These are phyloP conservation scores for Luperina testacea DNA, from an alignment of 2,888 invertebrate species.

Conservation along the genomic window DNA sequence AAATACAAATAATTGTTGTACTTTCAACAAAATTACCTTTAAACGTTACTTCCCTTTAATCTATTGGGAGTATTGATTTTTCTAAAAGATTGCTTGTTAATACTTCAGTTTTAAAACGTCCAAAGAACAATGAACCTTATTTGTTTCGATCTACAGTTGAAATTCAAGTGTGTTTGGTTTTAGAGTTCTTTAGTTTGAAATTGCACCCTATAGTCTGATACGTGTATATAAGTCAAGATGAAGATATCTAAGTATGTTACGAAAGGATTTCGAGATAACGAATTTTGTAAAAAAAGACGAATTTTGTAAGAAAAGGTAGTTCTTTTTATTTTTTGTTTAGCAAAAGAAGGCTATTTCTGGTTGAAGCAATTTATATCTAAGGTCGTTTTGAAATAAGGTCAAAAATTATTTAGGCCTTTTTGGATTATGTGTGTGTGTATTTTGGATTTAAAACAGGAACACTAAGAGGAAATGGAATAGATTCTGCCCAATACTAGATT, in stretches of 20 bases:
- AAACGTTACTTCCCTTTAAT: constrained; percentile 31
- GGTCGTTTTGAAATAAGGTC: not conserved
- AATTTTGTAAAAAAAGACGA: constrained; percentile 3
- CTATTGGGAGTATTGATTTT: constrained; percentile 44
- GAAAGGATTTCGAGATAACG: not conserved
- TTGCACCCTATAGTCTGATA: constrained; percentile 25
- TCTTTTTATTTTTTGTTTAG: constrained; percentile 1
- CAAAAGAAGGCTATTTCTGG: not conserved
- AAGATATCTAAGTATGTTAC: constrained; percentile 9
- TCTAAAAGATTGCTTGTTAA: constrained; percentile 23
- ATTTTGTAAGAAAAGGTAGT: not conserved
- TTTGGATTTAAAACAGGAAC: too few species aligned
- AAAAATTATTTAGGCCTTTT: not conserved
- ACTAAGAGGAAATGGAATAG: too few species aligned
- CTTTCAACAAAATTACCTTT: constrained; percentile 41
- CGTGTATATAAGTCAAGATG: not conserved
- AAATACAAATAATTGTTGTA: constrained; percentile 45
- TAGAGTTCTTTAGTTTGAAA: constrained; percentile 6
- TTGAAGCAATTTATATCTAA: not conserved
- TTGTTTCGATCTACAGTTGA: rapidly evolving
- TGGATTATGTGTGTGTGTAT: too few species aligned
- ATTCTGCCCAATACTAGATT: too few species aligned
- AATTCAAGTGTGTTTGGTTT: not conserved
- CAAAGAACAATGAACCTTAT: constrained; percentile 12
- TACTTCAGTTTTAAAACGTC: not conserved